A percentile compares a stretch with the other conserved stretches of the same genome.
Conservation (phyloP, 2,888 invertebrate genomes). For the Lasioglossum zephyrum region DNA sequence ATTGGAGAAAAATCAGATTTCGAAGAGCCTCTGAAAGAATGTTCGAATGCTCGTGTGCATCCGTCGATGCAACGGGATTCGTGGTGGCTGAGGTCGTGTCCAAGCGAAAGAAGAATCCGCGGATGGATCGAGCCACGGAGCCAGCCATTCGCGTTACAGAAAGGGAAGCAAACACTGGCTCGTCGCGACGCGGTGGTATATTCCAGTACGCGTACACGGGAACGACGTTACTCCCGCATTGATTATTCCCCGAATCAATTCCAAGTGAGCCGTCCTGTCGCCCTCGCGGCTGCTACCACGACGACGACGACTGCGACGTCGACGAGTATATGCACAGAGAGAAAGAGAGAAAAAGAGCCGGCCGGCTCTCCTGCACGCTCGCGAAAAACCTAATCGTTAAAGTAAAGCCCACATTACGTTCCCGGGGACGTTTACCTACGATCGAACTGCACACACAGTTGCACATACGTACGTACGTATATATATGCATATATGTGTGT, state of each 20-base stretch:
- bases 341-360: not conserved
- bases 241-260: slow-evolving; percentile 64
- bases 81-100: not conserved
- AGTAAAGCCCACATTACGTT: slow-evolving; percentile 70
- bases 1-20: too few relatives aligned
- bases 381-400: slow-evolving; percentile 71
- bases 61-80: not conserved
- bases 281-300: slow-evolving; percentile 17
- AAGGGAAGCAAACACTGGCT: slow-evolving; percentile 30
- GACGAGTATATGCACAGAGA: slow-evolving; percentile 38
- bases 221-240: slow-evolving; percentile 57
- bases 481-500: too few relatives aligned
- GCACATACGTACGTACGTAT: not conserved
- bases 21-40: not conserved
- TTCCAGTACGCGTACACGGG: slow-evolving; percentile 35
- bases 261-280: slow-evolving; percentile 60
- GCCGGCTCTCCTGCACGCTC: slow-evolving; percentile 50
- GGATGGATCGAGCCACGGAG: not conserved
- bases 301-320: not conserved
- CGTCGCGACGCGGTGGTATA: slow-evolving; percentile 33
- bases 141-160: not conserved
- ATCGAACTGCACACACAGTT: slow-evolving; percentile 65
- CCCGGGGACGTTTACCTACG: slow-evolving; percentile 69
- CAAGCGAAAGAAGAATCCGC: slow-evolving; percentile 10
- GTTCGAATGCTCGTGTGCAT: not conserved